These are phyloP conservation scores for Syngnathus rostellatus DNA, from an alignment of 2,797 vertebrate species.

Conservation along the genomic window DNA sequence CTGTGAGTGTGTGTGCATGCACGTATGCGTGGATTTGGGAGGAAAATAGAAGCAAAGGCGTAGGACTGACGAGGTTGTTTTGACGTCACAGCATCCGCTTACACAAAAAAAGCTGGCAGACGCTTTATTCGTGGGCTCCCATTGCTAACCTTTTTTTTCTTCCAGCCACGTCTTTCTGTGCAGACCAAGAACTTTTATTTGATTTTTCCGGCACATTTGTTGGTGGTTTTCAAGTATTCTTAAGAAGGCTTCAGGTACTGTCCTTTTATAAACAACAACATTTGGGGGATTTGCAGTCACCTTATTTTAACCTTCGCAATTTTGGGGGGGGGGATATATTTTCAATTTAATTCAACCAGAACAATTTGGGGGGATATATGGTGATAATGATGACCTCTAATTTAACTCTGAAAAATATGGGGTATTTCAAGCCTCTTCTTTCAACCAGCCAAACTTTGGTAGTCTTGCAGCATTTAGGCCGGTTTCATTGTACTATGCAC, in stretches of 20 bases:
- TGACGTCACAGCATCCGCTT: constrained; percentile 54
- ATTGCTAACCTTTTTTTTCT: neutral
- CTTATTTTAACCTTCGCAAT: neutral
- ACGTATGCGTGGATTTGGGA: constrained; percentile 15
- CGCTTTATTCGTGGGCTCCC: neutral
- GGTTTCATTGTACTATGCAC: too few relatives aligned
- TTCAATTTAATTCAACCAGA: too few relatives aligned
- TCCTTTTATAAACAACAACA: too few relatives aligned
- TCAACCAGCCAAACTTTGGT: too few relatives aligned
- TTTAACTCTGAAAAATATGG: too few relatives aligned
- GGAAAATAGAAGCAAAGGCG: constrained; percentile 36
- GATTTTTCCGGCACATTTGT: neutral
- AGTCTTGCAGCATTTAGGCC: too few relatives aligned
- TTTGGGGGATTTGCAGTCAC: neutral
- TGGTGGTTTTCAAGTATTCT: neutral
- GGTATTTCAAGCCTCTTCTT: too few relatives aligned
- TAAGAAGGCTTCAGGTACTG: neutral
- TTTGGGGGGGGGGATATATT: neutral
- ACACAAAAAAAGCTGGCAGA: constrained; percentile 36
- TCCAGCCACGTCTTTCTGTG: neutral
- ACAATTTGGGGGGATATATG: too few relatives aligned
- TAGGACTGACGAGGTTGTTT: constrained; percentile 31
- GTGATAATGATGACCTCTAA: too few relatives aligned
- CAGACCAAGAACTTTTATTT: neutral
- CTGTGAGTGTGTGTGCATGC: constrained; percentile 18